A percentile compares a stretch with the other conserved stretches of the same genome.
Evolutionary conservation across 2,113 vertebrate genomes (phyloP).

Genomic region (Mionectes macconnelli): DNA sequence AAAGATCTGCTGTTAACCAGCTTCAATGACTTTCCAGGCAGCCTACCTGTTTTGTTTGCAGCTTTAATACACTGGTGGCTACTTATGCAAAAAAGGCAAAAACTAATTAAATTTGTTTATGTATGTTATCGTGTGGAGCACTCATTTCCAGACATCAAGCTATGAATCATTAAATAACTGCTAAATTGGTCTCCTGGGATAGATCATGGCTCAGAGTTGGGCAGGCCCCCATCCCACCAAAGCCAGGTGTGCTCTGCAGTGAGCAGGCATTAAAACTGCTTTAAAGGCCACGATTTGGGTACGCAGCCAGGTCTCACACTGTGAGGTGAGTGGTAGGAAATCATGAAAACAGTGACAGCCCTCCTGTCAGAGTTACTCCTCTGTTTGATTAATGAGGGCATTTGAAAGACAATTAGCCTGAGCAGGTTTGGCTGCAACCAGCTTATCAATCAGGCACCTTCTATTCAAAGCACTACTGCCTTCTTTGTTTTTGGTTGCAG

Average conservation of each 20-base stretch:
- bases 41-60: conserved; percentile 65
- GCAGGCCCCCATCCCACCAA: conserved; percentile 69
- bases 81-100: conserved; percentile 74
- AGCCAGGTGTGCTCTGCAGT: conserved; percentile 87
- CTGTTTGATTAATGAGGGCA: conserved; percentile 95
- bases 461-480: conserved; percentile 78
- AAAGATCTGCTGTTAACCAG: not conserved
- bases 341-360: conserved; percentile 80
- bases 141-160: conserved; percentile 89
- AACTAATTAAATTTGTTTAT: conserved; percentile 97
- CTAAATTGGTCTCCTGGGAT: conserved; percentile 91
- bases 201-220: conserved; percentile 60
- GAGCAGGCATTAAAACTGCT: conserved; percentile 80
- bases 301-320: conserved; percentile 80
- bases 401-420: conserved; percentile 98
- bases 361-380: conserved; percentile 78
- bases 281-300: conserved; percentile 77
- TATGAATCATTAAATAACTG: conserved; percentile 93
- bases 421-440: conserved; percentile 91
- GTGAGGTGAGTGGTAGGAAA: conserved; percentile 81
- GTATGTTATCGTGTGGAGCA: conserved; percentile 91
- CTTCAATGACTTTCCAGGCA: conserved; percentile 53
- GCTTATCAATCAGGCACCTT: conserved; percentile 92
- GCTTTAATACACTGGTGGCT: conserved; percentile 71
- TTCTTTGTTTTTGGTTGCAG: conserved; percentile 50